Base-by-base conservation (phyloP, 2,888 invertebrate genomes). In the Lasioglossum oenotherae region DNA sequence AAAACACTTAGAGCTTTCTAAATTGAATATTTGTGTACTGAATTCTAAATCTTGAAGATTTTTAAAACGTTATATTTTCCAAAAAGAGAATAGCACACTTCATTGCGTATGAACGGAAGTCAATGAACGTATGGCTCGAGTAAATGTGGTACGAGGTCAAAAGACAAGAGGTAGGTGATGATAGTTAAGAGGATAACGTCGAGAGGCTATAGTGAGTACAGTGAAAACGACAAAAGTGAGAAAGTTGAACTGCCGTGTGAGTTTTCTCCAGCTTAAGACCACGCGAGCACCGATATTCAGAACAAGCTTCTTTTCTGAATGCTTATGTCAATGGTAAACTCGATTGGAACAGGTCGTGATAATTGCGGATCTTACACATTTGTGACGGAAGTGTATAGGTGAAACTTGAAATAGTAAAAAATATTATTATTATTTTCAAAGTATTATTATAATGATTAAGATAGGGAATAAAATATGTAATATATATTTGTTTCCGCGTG, bases 61-160 rank as follows among this genome's bases (percentile, higher is more conserved):
- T 35, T 10, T 0, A n/a, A n/a, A 67, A 67, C 23, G 38, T 38
- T 8, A 35, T 23, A 35, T 4, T 38, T 10, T 23, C 35, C 2
- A 12, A 41, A 23, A 41, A 12, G 4, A 4, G 41, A 41, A 38
- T 38, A 41, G 23, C 71, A n/a, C 41, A 71, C 1, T 14, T n/a
- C 5, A 14, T 31, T 46, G 60, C 27, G 46, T 41, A 41, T 46
- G 3, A 19, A 27, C 27, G 46, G 38, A 53, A 75, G 76, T 77
- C 69, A 69, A n/a, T 57, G 79, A 74, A 83, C 67, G 57, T 72
- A 57, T 83, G 38, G 46, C 83, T 31, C 57, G 57, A 53, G 85
- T 60, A 78, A 84, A 85, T 85, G 73, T 85, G 57, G 85, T 73
- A 75, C 85, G 83, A 83, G 85, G 84, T 85, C 85, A 67, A 67